Conservation (phyloP, 2,888 invertebrate species). For the Athrips mouffetella region DNA sequence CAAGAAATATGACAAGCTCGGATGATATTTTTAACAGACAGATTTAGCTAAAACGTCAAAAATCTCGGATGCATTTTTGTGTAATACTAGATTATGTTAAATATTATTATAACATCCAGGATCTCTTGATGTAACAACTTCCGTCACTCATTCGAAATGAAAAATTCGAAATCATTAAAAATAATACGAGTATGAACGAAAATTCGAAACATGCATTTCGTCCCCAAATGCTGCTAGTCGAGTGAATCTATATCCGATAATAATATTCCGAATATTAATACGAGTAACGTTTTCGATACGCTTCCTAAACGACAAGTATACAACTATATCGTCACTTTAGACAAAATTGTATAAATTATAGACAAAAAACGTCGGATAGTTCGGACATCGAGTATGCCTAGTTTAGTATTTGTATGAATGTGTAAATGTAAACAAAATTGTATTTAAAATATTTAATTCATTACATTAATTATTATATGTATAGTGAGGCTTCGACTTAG, state of each 20-base stretch:
- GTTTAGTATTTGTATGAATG: slow-evolving; percentile 67
- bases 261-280: slow-evolving; percentile 36
- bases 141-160: too few relatives aligned
- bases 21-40: too few relatives aligned
- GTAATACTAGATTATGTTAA: too few relatives aligned
- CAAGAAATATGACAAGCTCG: too few relatives aligned
- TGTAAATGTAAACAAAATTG: slow-evolving; percentile 66
- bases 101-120: too few relatives aligned
- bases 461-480: slow-evolving; percentile 53
- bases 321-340: slow-evolving; percentile 30
- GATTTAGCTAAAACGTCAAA: too few relatives aligned
- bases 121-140: too few relatives aligned
- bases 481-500: slow-evolving; percentile 76
- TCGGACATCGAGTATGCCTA: slow-evolving; percentile 67
- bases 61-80: too few relatives aligned
- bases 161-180: too few relatives aligned
- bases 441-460: slow-evolving; percentile 61
- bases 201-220: slow-evolving; percentile 30
- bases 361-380: slow-evolving; percentile 36
- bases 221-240: slow-evolving; percentile 60
- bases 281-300: slow-evolving; percentile 37
- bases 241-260: slow-evolving; percentile 60
- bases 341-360: slow-evolving; percentile 42
- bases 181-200: background rate
- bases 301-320: slow-evolving; percentile 40